Percentiles rank a stretch among this genome's conserved stretches.
Conservation (phyloP, 2,113 vertebrate species). For the Gymnobelideus leadbeateri region DNA sequence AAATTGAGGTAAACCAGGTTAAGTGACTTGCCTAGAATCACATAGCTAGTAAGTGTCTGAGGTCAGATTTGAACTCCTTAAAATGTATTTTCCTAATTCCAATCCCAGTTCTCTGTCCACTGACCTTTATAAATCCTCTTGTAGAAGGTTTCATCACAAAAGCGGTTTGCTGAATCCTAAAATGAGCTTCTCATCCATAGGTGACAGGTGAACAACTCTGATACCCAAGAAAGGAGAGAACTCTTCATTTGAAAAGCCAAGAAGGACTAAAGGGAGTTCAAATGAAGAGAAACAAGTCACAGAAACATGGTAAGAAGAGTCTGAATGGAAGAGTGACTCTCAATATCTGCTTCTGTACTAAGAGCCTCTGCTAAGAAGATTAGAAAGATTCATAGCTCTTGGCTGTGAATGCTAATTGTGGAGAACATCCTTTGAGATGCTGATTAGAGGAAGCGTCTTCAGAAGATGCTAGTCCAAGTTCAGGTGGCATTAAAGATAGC, state of each 20-base stretch:
- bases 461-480: background rate
- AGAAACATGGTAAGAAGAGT: background rate
- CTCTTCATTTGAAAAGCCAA: background rate
- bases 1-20: background rate
- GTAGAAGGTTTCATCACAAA: background rate
- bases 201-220: background rate
- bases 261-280: background rate
- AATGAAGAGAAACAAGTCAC: background rate
- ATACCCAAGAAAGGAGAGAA: background rate
- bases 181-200: background rate
- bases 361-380: background rate
- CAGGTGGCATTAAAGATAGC: background rate
- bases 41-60: background rate
- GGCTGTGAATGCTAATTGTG: background rate
- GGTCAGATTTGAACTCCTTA: background rate
- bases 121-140: background rate
- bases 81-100: background rate
- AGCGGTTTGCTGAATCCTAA: background rate
- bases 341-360: background rate
- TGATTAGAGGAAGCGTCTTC: background rate
- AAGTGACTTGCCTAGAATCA: background rate
- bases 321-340: background rate
- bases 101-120: background rate
- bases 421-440: background rate
- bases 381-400: background rate